Base-by-base conservation (phyloP, 2,113 vertebrate species). In the Rhegmatorhina hoffmannsi region DNA sequence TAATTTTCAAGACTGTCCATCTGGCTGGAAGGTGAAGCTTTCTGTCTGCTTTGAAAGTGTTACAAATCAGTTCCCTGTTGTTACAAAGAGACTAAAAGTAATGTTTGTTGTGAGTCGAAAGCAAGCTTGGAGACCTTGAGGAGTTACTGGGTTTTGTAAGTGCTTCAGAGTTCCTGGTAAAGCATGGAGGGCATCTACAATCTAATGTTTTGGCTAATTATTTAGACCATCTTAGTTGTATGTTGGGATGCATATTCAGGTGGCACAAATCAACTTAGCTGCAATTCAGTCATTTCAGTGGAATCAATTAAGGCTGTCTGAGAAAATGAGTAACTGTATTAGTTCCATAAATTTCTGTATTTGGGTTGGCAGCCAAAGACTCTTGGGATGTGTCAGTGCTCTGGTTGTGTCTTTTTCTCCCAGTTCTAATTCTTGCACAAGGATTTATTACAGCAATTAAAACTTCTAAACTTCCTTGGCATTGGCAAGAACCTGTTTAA, bases 1-100 rank as follows among this genome's bases (percentile, higher is more conserved):
- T 95, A 0, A 85, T 90, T 85, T 92, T 79, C 59, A 84, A 91
- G 36, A 76, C 21, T 29, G 11, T 70, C 46, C 81, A 87, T 93
- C 93, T 95, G 87, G 94, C 90, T 83, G 47, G 64, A 94, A 83
- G 72, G 63, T 73, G 29, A 77, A 72, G 68, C 44, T 92, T 95
- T 93, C 55, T 10, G 2, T 84, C 69, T 93, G 92, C 80, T 92
- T 81, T 87, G 69, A 78, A 78, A 89, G 17, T 89, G 40, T 63
- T 74, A 70, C 28, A 55, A 24, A 84, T 78, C 34, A 74, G 29
- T 76, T 79, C 5, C 1, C 53, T 83, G 9, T 78, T 63, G 44
- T 62, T 89, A 63, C 66, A 89, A 84, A 34, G 5, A 20, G 49
- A 29, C 46, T 73, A 40, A 91, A 73, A 53, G 68, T 7, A 31